phyloP scores from a whole-genome alignment of 2,888 invertebrate species.

The Ophion ellenae region DNA sequence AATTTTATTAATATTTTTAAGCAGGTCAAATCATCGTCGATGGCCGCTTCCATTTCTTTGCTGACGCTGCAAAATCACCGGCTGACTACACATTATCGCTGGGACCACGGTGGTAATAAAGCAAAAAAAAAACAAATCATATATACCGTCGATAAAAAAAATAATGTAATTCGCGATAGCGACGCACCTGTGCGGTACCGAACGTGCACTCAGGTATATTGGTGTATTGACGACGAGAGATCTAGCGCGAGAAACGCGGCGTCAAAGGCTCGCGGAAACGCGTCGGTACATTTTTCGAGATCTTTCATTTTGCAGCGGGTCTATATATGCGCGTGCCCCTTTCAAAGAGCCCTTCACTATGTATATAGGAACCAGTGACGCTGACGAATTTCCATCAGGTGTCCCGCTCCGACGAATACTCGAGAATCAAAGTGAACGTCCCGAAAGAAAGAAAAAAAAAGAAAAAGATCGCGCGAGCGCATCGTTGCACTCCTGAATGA shows the following conservation, averaged over 20 bases:
- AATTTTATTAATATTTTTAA: no score
- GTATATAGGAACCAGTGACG: background rate
- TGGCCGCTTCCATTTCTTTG: background rate
- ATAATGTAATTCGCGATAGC: background rate
- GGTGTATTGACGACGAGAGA: background rate
- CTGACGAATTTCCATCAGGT: background rate
- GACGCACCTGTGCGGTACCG: background rate
- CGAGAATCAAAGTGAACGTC: slow-evolving; percentile 18
- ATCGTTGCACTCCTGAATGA: slow-evolving; percentile 14
- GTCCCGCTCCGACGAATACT: background rate
- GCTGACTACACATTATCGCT: background rate
- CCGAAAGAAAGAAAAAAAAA: slow-evolving; percentile 1
- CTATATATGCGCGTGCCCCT: background rate
- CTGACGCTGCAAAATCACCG: background rate
- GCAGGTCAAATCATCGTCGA: no score
- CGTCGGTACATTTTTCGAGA: background rate
- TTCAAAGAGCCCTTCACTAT: background rate
- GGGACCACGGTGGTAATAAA: background rate
- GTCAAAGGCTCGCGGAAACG: background rate
- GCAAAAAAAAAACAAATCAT: background rate
- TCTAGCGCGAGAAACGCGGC: background rate
- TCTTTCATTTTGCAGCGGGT: background rate
- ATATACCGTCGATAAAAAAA: background rate
- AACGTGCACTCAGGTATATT: background rate
- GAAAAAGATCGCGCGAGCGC: background rate